Conservation (phyloP, 2,797 vertebrate species). For the Gallinago stenura region DNA sequence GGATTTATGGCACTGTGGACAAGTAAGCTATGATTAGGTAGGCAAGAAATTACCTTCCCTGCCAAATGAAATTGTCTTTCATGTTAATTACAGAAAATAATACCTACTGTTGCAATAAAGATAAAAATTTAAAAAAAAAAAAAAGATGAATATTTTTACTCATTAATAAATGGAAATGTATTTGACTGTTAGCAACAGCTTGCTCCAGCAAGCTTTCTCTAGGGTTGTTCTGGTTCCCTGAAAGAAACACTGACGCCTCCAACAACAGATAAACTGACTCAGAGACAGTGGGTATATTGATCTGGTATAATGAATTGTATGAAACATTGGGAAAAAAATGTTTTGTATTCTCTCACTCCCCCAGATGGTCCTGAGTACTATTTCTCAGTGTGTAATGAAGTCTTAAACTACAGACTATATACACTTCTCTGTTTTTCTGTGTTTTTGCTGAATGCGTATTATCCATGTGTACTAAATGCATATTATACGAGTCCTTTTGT, state of each 20-base stretch:
- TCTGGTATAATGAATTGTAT: background rate
- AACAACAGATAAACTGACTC: background rate
- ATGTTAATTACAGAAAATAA: background rate
- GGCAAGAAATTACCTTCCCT: background rate
- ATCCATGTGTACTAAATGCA: background rate
- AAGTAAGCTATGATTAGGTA: background rate
- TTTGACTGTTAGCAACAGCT: background rate
- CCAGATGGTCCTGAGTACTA: background rate
- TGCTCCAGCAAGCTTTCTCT: background rate
- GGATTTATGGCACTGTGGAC: background rate
- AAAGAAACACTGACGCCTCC: background rate
- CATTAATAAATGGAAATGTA: background rate
- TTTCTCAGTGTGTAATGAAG: background rate
- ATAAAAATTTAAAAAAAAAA: background rate
- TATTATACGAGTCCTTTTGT: background rate
- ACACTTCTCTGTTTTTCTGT: background rate
- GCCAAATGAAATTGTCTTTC: background rate
- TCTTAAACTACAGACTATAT: background rate
- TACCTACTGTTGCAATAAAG: background rate
- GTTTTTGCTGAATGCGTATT: background rate
- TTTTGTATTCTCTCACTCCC: background rate
- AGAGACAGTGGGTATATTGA: background rate
- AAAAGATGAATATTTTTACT: background rate
- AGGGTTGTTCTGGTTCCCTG: background rate
- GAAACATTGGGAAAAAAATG: background rate